Evolutionary conservation across 2,113 vertebrate species (phyloP).

Genomic region (Rhabdomys dilectus): DNA sequence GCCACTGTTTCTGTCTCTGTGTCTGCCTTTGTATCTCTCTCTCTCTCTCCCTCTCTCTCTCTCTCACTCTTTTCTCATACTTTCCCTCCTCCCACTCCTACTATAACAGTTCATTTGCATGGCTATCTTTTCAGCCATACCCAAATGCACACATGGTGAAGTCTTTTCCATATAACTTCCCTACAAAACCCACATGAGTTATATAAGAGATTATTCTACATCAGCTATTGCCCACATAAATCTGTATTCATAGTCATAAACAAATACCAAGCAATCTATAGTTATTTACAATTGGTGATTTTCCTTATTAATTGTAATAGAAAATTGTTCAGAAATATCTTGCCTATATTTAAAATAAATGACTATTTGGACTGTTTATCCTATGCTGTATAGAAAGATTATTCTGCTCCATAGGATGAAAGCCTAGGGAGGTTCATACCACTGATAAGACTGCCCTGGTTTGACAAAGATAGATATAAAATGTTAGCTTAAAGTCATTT

Average conservation of each 20-base stretch:
- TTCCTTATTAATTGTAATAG: background rate
- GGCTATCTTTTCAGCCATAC: background rate
- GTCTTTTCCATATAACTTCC: background rate
- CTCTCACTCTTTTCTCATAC: background rate
- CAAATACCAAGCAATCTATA: background rate
- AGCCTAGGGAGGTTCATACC: background rate
- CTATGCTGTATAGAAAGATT: background rate
- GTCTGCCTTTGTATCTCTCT: too few relatives aligned
- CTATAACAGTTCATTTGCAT: background rate
- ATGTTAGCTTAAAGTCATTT: constrained; percentile 9
- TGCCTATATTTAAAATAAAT: background rate
- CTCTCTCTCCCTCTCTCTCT: too few relatives aligned
- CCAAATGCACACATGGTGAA: background rate
- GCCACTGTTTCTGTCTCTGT: background rate
- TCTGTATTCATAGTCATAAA: background rate
- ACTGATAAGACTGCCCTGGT: background rate
- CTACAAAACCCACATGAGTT: background rate
- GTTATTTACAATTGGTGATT: background rate
- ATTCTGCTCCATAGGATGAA: background rate
- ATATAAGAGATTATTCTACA: background rate
- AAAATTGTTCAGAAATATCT: background rate
- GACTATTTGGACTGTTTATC: background rate
- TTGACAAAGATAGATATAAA: background rate
- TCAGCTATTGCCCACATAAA: background rate
- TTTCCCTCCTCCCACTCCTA: background rate